Base-by-base conservation (phyloP, 2,797 vertebrate genomes). In the Bryconaethiops microstoma region DNA sequence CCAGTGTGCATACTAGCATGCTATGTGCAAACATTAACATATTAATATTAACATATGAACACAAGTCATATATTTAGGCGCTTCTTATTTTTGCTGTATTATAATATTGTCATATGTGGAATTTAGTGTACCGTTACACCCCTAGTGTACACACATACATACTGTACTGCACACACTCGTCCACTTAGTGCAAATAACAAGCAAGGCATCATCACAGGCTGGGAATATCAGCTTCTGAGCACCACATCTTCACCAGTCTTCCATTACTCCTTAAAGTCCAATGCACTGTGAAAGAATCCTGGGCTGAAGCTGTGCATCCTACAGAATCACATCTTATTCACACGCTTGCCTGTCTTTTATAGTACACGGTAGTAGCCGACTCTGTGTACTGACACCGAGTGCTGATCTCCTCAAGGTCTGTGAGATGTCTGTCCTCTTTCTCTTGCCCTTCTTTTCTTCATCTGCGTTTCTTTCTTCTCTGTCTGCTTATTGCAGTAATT, bases 181-280 rank as follows among this genome's bases (percentile, higher is more conserved):
- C 89, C 79, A 86, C 90, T 88, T 93, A 94, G 92, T 95, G 94
- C 93, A 94, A 95, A 93, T 92, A 88, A 90, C 85, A 90, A 92
- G 89, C 90, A 87, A 94, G 92, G 91, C 88, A 29, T 90, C 86
- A 88, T 86, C 76, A 90, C 87, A 25, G 39, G 12, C 57, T 77
- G 64, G 19, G 80, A 88, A 83, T 59, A 65, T 79, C 78, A 84
- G 84, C 85, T 52, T 85, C 74, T 64, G 39, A 85, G 78, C 82
- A 64, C 81, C 77, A 84, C 68, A 75, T 82, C 83, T 65, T 62
- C 79, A 74, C 88, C 84, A 86, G 88, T 86, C 84, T 84, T 74
- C 86, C 88, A 87, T 89, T 91, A 85, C 79, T 84, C 90, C 79
- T 80, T 89, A 90, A 89, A 88, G 90, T 92, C 92, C 93, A 93